Conservation (phyloP, 2,888 invertebrate species). For the Pantelozetes paolii region DNA sequence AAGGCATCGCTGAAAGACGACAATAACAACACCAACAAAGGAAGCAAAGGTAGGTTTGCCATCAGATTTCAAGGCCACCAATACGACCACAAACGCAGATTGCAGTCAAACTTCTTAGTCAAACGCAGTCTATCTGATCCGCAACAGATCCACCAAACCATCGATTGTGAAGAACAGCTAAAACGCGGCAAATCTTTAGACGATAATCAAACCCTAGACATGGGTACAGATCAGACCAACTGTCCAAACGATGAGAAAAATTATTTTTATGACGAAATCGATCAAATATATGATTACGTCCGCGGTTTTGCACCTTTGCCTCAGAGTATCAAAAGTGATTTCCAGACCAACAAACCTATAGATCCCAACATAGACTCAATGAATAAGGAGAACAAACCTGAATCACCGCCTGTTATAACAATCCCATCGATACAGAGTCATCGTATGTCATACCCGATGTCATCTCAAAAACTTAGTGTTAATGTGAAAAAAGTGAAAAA, state of each 20-base stretch:
- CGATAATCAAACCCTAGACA: neutral
- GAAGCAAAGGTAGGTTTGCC: neutral
- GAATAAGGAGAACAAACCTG: conserved; percentile 61
- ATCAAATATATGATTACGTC: conserved; percentile 93
- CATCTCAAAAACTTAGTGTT: conserved; percentile 41
- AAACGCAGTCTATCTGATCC: conserved; percentile 55
- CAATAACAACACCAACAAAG: neutral
- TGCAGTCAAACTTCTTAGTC: conserved; percentile 31
- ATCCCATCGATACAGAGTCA: conserved; percentile 60
- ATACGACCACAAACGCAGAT: conserved; percentile 19
- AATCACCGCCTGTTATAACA: conserved; percentile 86
- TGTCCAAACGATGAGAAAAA: conserved; percentile 44
- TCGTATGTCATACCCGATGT: conserved; percentile 34
- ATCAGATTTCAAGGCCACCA: conserved; percentile 2
- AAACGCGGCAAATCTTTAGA: conserved; percentile 41
- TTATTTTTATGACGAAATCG: conserved; percentile 78
- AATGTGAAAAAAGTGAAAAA: conserved; percentile 31
- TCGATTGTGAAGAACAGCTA: conserved; percentile 51
- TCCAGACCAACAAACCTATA: conserved; percentile 27
- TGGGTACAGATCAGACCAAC: conserved; percentile 44
- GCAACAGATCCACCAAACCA: conserved; percentile 59
- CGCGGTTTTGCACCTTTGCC: conserved; percentile 85
- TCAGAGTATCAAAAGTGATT: conserved; percentile 55
- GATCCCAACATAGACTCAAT: conserved; percentile 48
- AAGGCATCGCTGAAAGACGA: conserved; percentile 2